Evolutionary conservation across 2,797 vertebrate species (phyloP).

Genomic region (Falco concolor): DNA sequence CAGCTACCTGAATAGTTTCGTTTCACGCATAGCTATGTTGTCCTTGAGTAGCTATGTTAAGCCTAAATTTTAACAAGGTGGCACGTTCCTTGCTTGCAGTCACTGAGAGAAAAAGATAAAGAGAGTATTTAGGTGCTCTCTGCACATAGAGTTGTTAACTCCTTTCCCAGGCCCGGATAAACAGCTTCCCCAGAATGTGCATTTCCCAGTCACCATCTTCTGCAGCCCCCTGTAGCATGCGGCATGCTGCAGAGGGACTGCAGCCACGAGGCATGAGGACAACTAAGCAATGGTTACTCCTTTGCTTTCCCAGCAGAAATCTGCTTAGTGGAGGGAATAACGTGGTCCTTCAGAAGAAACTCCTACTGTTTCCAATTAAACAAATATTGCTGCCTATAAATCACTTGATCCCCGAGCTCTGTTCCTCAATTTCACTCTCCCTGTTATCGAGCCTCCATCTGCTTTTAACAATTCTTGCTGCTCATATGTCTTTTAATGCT

Average conservation of each 20-base stretch:
- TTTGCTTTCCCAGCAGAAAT: background rate
- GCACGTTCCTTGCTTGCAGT: background rate
- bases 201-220: background rate
- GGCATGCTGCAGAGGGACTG: background rate
- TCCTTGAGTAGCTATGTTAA: background rate
- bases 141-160: background rate
- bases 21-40: background rate
- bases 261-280: background rate
- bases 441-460: conserved; percentile 39
- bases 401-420: conserved; percentile 54
- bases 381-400: conserved; percentile 51
- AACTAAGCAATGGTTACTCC: background rate
- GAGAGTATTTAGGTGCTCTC: background rate
- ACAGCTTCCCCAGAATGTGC: background rate
- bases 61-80: background rate
- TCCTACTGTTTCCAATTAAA: conserved; percentile 57
- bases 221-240: rapidly evolving
- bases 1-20: background rate
- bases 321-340: conserved; percentile 17
- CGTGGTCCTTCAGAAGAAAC: conserved; percentile 13
- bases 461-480: conserved; percentile 36
- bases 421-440: conserved; percentile 40
- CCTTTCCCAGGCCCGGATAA: background rate
- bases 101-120: background rate
- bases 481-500: conserved; percentile 16